Conservation (phyloP, 2,888 invertebrate genomes). For the Urechis unicinctus region DNA sequence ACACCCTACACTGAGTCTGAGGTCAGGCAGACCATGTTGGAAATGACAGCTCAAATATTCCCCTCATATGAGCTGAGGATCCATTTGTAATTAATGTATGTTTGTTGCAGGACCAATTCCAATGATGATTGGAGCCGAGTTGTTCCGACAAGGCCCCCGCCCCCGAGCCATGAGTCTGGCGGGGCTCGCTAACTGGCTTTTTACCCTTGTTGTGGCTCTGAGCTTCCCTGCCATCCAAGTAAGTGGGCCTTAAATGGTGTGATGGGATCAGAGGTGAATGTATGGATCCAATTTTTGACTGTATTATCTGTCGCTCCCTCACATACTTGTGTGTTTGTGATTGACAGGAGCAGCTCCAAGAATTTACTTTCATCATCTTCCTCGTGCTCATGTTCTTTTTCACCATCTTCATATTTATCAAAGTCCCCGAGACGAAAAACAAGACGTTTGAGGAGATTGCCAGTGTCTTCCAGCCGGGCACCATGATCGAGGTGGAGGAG, state of each 20-base stretch:
- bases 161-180: conserved; percentile 80
- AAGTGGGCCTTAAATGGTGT: background rate
- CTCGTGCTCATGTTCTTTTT: conserved; percentile 23
- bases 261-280: background rate
- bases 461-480: conserved; percentile 14
- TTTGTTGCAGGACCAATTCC: conserved; percentile 70
- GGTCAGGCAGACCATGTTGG: too few relatives aligned
- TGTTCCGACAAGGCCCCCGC: conserved; percentile 82
- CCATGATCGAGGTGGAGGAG: conserved; percentile 18
- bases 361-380: conserved; percentile 25
- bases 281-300: background rate
- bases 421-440: conserved; percentile 26
- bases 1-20: too few relatives aligned
- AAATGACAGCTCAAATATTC: too few relatives aligned
- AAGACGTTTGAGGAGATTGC: conserved; percentile 27
- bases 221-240: conserved; percentile 63
- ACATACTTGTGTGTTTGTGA: background rate
- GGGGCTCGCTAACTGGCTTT: conserved; percentile 91
- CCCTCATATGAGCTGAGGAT: too few relatives aligned
- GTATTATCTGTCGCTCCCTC: background rate
- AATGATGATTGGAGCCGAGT: conserved; percentile 87
- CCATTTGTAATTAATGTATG: background rate
- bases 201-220: conserved; percentile 97
- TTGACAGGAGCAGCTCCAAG: conserved; percentile 16
- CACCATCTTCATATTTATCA: conserved; percentile 23